Evolutionary conservation across 1,140 invertebrate species (phyloP), one percentile per base, ranked within the genome.

Genomic region (Drosophila sturtevanti): DNA sequence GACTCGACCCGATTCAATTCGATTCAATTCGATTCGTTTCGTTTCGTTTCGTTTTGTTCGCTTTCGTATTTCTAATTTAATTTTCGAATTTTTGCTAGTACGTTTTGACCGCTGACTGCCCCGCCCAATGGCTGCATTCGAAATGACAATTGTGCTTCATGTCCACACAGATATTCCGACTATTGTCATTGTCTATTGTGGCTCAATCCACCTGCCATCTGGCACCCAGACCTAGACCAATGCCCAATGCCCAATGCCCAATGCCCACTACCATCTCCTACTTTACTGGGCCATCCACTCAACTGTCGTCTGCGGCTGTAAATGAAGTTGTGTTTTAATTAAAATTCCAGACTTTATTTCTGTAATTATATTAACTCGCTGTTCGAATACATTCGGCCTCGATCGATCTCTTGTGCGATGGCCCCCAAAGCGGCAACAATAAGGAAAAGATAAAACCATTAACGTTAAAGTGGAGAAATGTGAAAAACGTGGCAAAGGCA

Each of bases 331-430:
- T 86, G 79, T 81, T 90, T 90, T 90, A 90, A 90, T 89, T 90
- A 89, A 89, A 89, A 89, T 90, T 89, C 86, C 86, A 90, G 86
- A 89, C 81, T 90, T 90, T 90, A 90, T 90, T 86, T 90, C 87
- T 90, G 81, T 90, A 90, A 90, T 90, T 90, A 90, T 87, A 90
- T 90, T 90, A 90, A 90, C 79, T 90, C 81, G 72, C 81, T 82
- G 72, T 81, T 81, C 80, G 82, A 86, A 86, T 82, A 77, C 68
- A 79, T 61, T 68, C 56, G 68, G 58, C 27, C 64, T 34, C 82
- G 82, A 86, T 86, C 82, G 82, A 81, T 87, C 75, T 81, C 52
- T 52, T 14, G 16, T 21, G 18, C n/a, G 67, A 14, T 9, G 41
- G 37, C 14, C 24, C 24, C 37, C 54, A 56, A 51, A 55, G 59